phyloP scores from a whole-genome alignment of 1,140 invertebrate genomes.

The Hylaeus anthracinus region DNA sequence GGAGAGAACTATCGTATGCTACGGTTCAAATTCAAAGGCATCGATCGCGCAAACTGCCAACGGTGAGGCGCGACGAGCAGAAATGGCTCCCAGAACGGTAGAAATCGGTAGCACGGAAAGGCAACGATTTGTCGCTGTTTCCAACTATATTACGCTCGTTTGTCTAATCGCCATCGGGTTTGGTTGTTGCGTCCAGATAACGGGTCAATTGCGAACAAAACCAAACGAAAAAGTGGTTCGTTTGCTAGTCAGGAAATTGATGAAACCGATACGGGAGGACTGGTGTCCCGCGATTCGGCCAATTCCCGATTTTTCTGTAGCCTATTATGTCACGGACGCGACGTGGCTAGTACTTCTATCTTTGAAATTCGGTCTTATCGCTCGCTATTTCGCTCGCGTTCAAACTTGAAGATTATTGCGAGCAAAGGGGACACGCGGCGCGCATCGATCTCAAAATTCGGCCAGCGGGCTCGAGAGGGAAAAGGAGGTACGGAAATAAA shows the following conservation, averaged over 20 bases:
- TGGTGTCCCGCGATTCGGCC: too few relatives aligned
- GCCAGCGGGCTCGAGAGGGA: background rate
- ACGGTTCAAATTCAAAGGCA: background rate
- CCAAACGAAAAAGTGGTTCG: conserved; percentile 11
- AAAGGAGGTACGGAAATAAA: conserved; percentile 43
- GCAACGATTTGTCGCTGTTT: conserved; percentile 26
- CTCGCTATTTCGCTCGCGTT: background rate
- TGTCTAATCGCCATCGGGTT: conserved; percentile 18
- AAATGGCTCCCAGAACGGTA: background rate
- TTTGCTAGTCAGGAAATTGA: background rate
- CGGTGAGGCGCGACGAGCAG: too few relatives aligned
- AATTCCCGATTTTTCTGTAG: conserved; percentile 1
- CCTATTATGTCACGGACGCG: too few relatives aligned
- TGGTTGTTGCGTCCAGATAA: conserved; percentile 27
- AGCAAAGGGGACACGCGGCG: background rate
- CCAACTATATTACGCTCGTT: conserved; percentile 28
- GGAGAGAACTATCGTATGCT: background rate
- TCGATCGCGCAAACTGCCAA: background rate
- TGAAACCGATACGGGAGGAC: background rate
- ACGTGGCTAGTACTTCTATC: too few relatives aligned
- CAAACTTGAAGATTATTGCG: background rate
- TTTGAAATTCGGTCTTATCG: too few relatives aligned
- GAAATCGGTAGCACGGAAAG: background rate
- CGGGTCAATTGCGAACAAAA: conserved; percentile 17
- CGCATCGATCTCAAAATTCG: background rate